Evolutionary conservation across 2,113 vertebrate genomes (phyloP), one percentile per base, ranked within the genome.

Genomic region (Cromileptes altivelis): DNA sequence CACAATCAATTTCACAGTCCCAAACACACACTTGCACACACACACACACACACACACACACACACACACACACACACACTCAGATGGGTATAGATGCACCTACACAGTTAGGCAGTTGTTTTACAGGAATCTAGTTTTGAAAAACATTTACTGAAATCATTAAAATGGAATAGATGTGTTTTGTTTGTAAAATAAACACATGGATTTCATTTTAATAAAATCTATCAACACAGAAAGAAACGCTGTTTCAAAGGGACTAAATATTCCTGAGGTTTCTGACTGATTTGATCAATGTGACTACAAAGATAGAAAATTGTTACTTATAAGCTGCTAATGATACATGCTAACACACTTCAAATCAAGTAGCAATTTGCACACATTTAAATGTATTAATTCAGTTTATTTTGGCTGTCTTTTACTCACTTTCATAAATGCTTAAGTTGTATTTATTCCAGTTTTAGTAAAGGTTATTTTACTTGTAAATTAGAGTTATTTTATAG

Each of bases 1-100:
- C 89, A 86, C 89, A 94, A 94, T 94, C 94, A 91, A 94, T 94
- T 88, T 86, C 74, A 72, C 75, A 81, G 57, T 63, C 72, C 19
- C 90, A 42, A 3, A 17, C 30, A 63, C 73, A 65, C 60, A 83
- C 27, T 30, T 27, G 27, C 63, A 50, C 67, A 73, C 33, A 75
- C 27, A 70, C n/a, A n/a, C n/a, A n/a, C n/a, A n/a, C n/a, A n/a
- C n/a, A n/a, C 21, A 72, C 23, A 50, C 56, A 74, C 18, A 61
- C n/a, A 23, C 37, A 82, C 55, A 23, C 19, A 56, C 25, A 50
- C 17, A 50, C 50, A 64, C 33, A 60, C 23, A 40, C 52, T 17
- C 71, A 49, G 9, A 63, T 4, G 8, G 21, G 4, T 9, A 53
- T 15, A 60, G n/a, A 71, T 56, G 45, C 58, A 40, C 33, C 4